phyloP scores from a whole-genome alignment of 2,888 invertebrate genomes.

The Sphaerophoria rueppellii region DNA sequence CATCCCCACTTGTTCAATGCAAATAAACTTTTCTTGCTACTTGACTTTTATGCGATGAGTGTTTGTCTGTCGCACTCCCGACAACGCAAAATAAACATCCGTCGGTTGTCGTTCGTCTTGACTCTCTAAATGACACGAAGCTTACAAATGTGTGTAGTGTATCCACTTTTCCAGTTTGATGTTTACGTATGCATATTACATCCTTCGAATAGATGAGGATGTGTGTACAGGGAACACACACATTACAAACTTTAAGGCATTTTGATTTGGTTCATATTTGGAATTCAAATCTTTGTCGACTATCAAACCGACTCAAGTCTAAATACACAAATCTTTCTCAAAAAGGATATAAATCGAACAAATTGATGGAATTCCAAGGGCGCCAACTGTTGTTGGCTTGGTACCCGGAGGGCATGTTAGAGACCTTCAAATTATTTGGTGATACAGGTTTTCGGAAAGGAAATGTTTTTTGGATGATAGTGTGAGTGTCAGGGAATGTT shows the following conservation, averaged over 20 bases:
- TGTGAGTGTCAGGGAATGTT: slow-evolving; percentile 61
- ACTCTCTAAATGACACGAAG: not conserved
- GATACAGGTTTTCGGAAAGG: slow-evolving; percentile 27
- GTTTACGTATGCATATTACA: slow-evolving; percentile 74
- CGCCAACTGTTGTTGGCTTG: not conserved
- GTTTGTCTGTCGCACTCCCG: slow-evolving; percentile 53
- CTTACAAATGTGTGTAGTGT: too few species aligned
- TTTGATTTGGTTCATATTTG: slow-evolving; percentile 66
- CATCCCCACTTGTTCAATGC: slow-evolving; percentile 49
- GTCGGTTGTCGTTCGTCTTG: not conserved
- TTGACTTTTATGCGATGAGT: slow-evolving; percentile 57
- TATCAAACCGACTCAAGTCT: slow-evolving; percentile 35
- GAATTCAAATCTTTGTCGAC: slow-evolving; percentile 55
- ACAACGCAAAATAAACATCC: too few species aligned
- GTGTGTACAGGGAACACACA: not conserved
- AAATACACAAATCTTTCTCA: not conserved
- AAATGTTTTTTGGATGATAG: slow-evolving; percentile 53
- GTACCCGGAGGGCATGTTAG: slow-evolving; percentile 20
- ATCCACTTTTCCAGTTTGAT: slow-evolving; percentile 37
- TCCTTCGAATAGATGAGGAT: slow-evolving; percentile 46
- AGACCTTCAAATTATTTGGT: slow-evolving; percentile 44
- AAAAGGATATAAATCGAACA: slow-evolving; percentile 24
- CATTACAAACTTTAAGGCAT: slow-evolving; percentile 66
- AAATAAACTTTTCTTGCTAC: slow-evolving; percentile 27
- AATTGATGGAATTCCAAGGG: slow-evolving; percentile 27